Evolutionary conservation across 1,140 invertebrate genomes (phyloP).

Genomic region (Heterodera schachtii): DNA sequence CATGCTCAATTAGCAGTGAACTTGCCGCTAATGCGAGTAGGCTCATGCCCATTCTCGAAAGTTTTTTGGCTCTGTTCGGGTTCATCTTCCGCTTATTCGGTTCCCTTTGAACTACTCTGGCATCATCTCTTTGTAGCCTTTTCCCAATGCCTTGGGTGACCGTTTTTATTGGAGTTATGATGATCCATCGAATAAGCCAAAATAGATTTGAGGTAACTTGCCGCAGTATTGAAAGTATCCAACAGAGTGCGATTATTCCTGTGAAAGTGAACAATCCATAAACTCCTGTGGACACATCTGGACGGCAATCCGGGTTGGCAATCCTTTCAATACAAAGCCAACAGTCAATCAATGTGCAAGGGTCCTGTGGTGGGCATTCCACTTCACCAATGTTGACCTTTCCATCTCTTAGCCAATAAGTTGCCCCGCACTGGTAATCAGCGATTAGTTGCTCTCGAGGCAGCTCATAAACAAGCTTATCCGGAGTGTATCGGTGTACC

Average conservation of each 20-base stretch:
- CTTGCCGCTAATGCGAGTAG: too few species aligned
- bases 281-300: background rate
- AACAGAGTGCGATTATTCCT: background rate
- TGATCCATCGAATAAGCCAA: background rate
- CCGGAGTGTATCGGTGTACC: background rate
- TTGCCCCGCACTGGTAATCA: background rate
- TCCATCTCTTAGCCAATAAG: background rate
- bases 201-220: background rate
- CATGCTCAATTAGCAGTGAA: too few species aligned
- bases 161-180: too few species aligned
- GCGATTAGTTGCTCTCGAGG: background rate
- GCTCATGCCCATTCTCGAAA: too few species aligned
- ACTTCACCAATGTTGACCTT: background rate
- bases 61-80: too few species aligned
- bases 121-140: too few species aligned
- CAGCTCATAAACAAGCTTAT: constrained; percentile 3
- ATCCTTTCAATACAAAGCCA: background rate
- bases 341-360: background rate
- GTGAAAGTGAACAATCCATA: background rate
- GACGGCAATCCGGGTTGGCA: background rate
- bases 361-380: constrained; percentile 1
- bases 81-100: too few species aligned
- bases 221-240: background rate
- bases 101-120: too few species aligned
- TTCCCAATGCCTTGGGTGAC: too few species aligned